Evolutionary conservation across 2,113 vertebrate genomes (phyloP).

Genomic region (Amia ocellicauda): DNA sequence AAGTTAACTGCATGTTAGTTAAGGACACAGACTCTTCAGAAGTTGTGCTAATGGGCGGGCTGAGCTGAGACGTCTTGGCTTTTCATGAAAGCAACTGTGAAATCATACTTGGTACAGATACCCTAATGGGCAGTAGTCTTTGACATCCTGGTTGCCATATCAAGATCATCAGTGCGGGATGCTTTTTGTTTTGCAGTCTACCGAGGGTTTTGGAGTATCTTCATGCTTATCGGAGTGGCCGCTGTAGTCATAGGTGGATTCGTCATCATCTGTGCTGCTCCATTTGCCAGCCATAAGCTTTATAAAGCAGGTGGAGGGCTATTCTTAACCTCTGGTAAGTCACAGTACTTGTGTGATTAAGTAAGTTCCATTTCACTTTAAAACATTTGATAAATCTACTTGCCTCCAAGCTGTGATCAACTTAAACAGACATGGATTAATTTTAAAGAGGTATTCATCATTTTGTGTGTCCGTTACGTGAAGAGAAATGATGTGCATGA

Average conservation of each 20-base stretch:
- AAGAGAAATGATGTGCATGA: too few relatives aligned
- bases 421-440: too few relatives aligned
- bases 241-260: constrained; percentile 78
- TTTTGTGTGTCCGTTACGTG: too few relatives aligned
- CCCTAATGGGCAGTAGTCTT: too few relatives aligned
- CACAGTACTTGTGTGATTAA: background rate
- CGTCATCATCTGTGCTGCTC: constrained; percentile 91
- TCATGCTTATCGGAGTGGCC: constrained; percentile 84
- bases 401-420: background rate
- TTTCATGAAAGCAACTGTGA: background rate
- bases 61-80: background rate
- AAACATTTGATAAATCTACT: background rate
- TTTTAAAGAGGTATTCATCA: too few relatives aligned
- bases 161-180: background rate
- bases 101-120: too few relatives aligned
- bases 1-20: too few relatives aligned
- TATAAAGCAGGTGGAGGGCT: constrained; percentile 89
- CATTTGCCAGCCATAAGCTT: constrained; percentile 81
- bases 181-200: constrained; percentile 71
- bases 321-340: constrained; percentile 81
- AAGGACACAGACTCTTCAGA: too few relatives aligned
- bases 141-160: too few relatives aligned
- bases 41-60: too few relatives aligned
- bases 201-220: constrained; percentile 91
- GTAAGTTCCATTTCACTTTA: background rate